These are phyloP conservation scores for Benitochromis conjunctus DNA, from an alignment of 2,113 vertebrate species.

Conservation along the genomic window DNA sequence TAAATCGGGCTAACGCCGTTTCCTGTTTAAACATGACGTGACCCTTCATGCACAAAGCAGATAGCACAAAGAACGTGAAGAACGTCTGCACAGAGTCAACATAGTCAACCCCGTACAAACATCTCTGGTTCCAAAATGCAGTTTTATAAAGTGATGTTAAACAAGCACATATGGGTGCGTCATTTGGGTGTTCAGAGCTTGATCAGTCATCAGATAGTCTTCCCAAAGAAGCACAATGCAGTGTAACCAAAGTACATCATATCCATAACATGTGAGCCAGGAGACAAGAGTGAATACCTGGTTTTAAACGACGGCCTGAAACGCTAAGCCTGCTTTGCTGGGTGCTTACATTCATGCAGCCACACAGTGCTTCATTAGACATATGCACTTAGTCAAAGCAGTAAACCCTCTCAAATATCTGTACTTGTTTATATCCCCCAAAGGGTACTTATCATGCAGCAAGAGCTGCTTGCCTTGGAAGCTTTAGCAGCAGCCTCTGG, in stretches of 20 bases:
- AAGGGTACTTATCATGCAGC: neutral
- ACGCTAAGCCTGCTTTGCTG: neutral
- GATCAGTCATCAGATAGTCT: neutral
- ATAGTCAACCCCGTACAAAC: neutral
- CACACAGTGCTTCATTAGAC: neutral
- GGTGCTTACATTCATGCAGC: neutral
- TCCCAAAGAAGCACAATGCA: neutral
- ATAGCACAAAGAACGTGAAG: neutral
- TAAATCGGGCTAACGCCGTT: neutral
- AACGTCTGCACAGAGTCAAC: neutral
- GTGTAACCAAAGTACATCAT: neutral
- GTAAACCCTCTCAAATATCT: neutral
- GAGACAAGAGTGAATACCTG: neutral
- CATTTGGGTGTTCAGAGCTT: neutral
- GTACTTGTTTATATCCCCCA: conserved; percentile 11
- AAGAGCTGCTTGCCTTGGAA: neutral
- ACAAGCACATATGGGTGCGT: neutral
- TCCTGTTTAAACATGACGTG: neutral
- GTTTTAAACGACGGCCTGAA: neutral
- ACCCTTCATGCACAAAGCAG: neutral
- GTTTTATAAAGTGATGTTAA: neutral
- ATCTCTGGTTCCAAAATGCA: neutral
- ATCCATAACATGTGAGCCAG: neutral
- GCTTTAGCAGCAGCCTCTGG: neutral
- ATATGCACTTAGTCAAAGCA: neutral